Base-by-base conservation (phyloP, 2,797 vertebrate genomes). In the Megaceryle alcyon region DNA sequence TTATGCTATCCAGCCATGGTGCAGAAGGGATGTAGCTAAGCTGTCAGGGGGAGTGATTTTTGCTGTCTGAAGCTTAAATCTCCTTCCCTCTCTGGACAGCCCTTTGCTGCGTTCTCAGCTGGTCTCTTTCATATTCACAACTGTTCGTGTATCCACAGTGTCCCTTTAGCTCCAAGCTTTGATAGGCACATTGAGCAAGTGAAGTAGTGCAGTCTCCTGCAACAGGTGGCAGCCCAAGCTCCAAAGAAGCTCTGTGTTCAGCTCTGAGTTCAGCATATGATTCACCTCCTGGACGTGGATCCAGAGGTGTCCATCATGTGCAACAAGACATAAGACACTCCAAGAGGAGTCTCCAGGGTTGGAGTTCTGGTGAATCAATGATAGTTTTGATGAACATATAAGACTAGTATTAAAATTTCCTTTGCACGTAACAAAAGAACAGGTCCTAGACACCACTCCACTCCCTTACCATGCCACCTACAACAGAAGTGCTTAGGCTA, bases 201-300 rank as follows among this genome's bases (percentile, higher is more conserved):
- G 56, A 66, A 37, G 20, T 4, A 31, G 4, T 10, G 35, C 22
- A 61, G 22, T 41, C 9, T 84, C 28, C 48, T 76, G 59, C 0
- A 3, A 4, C 3, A 13, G 6, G 18, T 29, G 49, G 18, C 48
- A 90, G 63, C 10, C 21, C 0, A 0, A 60, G 20, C 33, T 79
- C 71, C 44, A 43, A 29, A 35, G 28, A 49, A 82, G 28, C 20
- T 73, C 59, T 88, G 37, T 25, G 22, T 56, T 43, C 44, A 25
- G 5, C 65, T 60, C 12, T 53, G 33, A 46, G 37, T 26, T 68
- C 66, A 84, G 31, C 7, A 4, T 6, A 18, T 25, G 10, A 41
- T 51, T 78, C 23, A 12, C 31, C 22, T 64, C 29, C 64, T 65
- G 49, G 3, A 7, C 22, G 6, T 56, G 29, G n/a, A 29, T 35